Evolutionary conservation across 2,888 invertebrate genomes (phyloP), one percentile per base, ranked within the genome.

Genomic region (Cacoxenus indagator): DNA sequence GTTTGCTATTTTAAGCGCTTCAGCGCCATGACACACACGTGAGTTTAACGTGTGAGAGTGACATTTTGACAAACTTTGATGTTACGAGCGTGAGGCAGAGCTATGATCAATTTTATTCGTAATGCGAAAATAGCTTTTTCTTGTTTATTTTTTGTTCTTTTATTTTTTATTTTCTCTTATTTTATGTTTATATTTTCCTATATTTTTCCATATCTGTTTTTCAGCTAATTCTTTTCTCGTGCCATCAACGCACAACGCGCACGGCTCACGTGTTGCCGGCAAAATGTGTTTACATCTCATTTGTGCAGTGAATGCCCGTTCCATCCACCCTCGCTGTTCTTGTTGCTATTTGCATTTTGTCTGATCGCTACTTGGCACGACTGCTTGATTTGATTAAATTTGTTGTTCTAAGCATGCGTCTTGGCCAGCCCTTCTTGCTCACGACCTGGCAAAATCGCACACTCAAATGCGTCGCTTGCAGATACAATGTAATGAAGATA

Each of bases 11-110:
- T 78, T 74, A 54, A 54, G 14, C 54, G n/a, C 24, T 54, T 54
- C 54, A 54, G 4, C 11, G 24, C 2, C 37, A 29, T 70, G 67
- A 66, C 80, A 80, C 73, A 82, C 78, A n/a, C n/a, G n/a, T n/a
- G 73, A 72, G 51, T 71, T 73, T 78, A 83, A 80, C 83, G 82
- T 83, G 37, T 31, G 83, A 70, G n/a, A 46, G 37, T 64, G 67
- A 64, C 26, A 67, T 31, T 37, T 4, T 37, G 9, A 5, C 37
- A 11, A 11, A 14, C 4, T 37, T 14, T 14, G n/a, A n/a, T 14
- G 55, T 46, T 67, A 67, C 26, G 46, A 43, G 55, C 51, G 69
- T 51, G 70, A 62, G 81, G 83, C n/a, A n/a, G n/a, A n/a, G n/a
- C n/a, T 80, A 80, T 83, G 73, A 80, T 72, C 73, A 78, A 81